Conservation (phyloP, 2,888 invertebrate species). For the Cheilosia pagana region DNA sequence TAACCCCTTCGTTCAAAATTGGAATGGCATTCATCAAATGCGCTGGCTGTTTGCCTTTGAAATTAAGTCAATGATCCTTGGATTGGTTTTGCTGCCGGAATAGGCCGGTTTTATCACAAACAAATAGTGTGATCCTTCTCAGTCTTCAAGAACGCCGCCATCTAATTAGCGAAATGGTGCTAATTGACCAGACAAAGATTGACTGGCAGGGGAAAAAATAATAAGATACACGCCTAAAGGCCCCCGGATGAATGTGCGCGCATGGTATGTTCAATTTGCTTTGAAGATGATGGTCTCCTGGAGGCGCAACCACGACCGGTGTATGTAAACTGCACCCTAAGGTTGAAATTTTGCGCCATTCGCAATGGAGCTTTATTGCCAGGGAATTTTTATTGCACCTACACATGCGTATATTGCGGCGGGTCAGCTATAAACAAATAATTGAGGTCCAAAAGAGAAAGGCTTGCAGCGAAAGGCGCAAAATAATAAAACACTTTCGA, state of each 20-base stretch:
- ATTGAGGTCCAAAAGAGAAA: conserved; percentile 55
- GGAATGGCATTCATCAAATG: neutral
- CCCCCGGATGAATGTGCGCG: conserved; percentile 14
- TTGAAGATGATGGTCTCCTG: conserved; percentile 21
- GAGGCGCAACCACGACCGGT: neutral
- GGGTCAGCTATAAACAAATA: conserved; percentile 33
- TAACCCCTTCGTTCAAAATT: neutral
- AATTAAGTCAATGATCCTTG: conserved; percentile 18
- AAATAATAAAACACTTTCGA: neutral
- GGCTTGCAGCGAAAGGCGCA: neutral
- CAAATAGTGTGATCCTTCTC: conserved; percentile 14
- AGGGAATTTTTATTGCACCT: conserved; percentile 37
- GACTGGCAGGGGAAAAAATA: conserved; percentile 1
- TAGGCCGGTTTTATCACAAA: neutral
- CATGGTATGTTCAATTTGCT: conserved; percentile 35
- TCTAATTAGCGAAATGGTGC: conserved; percentile 64
- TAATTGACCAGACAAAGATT: conserved; percentile 51
- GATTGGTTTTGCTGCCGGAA: neutral
- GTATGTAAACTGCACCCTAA: conserved; percentile 44
- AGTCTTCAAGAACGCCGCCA: conserved; percentile 47
- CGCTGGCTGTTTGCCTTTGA: neutral
- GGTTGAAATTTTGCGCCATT: conserved; percentile 39
- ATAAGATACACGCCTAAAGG: conserved; percentile 46
- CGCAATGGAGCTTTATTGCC: conserved; percentile 50
- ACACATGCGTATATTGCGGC: neutral